phyloP scores from a whole-genome alignment of 2,113 vertebrate genomes.

The Leptosomus discolor region DNA sequence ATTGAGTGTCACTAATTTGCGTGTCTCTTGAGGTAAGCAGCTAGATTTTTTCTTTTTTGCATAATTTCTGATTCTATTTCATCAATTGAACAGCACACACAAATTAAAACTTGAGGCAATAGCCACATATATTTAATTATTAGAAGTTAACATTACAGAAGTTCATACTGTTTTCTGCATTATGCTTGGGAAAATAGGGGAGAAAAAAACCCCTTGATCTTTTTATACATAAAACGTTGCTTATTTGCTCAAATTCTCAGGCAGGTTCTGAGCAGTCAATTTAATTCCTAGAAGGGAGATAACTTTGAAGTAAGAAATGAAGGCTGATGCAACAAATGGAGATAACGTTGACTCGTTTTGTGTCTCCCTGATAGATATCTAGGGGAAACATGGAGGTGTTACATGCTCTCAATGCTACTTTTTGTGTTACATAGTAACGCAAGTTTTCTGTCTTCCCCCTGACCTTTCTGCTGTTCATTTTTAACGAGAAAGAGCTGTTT shows the following conservation, averaged over 20 bases:
- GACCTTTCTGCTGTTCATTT: not conserved
- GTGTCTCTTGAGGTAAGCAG: not conserved
- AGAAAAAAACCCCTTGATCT: not conserved
- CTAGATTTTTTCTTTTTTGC: not conserved
- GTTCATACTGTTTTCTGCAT: fast-evolving
- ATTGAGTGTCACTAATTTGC: not conserved
- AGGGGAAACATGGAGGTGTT: not conserved
- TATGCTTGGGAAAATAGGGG: not conserved
- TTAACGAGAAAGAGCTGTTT: not conserved
- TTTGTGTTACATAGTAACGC: not conserved
- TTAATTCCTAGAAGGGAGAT: slow-evolving; percentile 46
- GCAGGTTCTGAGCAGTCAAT: not conserved
- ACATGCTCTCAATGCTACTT: not conserved
- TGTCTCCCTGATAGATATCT: not conserved
- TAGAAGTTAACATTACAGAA: not conserved
- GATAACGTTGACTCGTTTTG: not conserved
- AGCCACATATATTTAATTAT: not conserved
- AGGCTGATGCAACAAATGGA: slow-evolving; percentile 43
- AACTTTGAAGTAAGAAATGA: not conserved
- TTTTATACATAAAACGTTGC: not conserved
- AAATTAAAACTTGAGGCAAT: not conserved
- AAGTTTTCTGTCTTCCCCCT: not conserved
- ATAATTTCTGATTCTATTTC: not conserved
- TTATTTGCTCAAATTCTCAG: not conserved
- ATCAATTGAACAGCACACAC: not conserved